Percentiles rank a stretch among this genome's conserved stretches.
phyloP scores from a whole-genome alignment of 2,888 invertebrate species.

The Cephus rjabovi region DNA sequence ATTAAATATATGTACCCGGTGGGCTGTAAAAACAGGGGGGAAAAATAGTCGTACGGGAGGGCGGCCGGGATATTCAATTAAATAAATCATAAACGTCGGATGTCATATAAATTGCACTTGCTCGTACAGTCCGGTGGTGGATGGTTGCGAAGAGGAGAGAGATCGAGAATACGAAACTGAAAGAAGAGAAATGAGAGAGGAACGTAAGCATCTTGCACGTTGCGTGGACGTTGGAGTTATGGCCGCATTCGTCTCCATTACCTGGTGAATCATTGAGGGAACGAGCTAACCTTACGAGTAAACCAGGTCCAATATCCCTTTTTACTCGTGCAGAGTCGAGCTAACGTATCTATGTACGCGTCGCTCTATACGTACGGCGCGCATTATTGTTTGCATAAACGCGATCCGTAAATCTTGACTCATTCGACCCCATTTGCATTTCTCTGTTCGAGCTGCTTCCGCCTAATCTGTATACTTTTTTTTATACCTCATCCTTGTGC shows the following conservation, averaged over 20 bases:
- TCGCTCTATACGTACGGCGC: constrained; percentile 11
- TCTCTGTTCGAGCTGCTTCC: not conserved
- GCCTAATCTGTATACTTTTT: not conserved
- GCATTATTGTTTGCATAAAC: constrained; percentile 61
- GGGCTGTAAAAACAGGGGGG: not conserved
- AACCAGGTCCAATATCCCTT: constrained; percentile 46
- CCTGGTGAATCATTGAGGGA: constrained; percentile 58
- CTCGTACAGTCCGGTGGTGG: not conserved
- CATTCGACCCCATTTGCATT: constrained; percentile 5
- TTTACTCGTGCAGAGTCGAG: constrained; percentile 7
- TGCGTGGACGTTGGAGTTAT: constrained; percentile 52
- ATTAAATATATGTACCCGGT: not conserved
- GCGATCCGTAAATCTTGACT: constrained; percentile 48
- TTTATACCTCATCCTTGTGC: not conserved
- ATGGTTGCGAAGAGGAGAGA: not conserved
- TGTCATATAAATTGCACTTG: constrained; percentile 8
- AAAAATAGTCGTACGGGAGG: constrained; percentile 4
- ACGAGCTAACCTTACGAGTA: constrained; percentile 46
- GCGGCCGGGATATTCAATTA: constrained; percentile 9
- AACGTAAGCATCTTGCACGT: constrained; percentile 9
- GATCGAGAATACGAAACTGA: not conserved
- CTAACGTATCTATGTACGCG: constrained; percentile 5
- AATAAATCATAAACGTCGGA: constrained; percentile 13
- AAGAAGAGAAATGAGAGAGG: constrained; percentile 7
- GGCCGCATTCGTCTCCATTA: constrained; percentile 63